phyloP scores from a whole-genome alignment of 1,140 invertebrate genomes.

The Drosophila mayri region DNA sequence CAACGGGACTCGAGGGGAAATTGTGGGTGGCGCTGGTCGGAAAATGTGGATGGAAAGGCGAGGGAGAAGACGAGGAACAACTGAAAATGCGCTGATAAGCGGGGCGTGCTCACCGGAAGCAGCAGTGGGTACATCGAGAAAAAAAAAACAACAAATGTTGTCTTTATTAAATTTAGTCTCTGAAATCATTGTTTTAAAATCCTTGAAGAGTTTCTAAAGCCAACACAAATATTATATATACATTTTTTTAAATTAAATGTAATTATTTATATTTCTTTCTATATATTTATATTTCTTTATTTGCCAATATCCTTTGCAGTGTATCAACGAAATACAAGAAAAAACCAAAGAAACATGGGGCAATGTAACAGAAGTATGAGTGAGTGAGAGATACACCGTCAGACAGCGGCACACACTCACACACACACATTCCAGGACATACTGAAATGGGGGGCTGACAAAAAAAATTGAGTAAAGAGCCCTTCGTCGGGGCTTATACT shows the following conservation, averaged over 20 bases:
- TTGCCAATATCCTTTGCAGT: neutral
- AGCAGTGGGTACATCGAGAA: slow-evolving; percentile 7
- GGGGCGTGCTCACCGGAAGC: slow-evolving; percentile 73
- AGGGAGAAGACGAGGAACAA: slow-evolving; percentile 31
- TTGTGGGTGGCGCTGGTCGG: slow-evolving; percentile 11
- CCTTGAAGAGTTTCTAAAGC: neutral
- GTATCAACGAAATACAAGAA: slow-evolving; percentile 7
- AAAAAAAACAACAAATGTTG: neutral
- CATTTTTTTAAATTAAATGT: neutral
- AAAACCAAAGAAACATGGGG: neutral
- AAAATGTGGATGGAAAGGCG: neutral
- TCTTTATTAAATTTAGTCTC: neutral
- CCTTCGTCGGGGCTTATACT: slow-evolving; percentile 31
- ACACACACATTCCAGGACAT: slow-evolving; percentile 16
- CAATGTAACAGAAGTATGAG: slow-evolving; percentile 13
- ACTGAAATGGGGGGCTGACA: slow-evolving; percentile 18
- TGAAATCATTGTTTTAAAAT: neutral
- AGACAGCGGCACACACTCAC: slow-evolving; percentile 2
- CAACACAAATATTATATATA: neutral
- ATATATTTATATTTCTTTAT: neutral
- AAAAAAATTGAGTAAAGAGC: slow-evolving; percentile 47
- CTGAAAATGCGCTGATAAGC: slow-evolving; percentile 78
- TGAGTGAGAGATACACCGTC: slow-evolving; percentile 12
- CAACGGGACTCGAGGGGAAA: slow-evolving; percentile 22
- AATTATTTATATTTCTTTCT: neutral